phyloP scores from a whole-genome alignment of 2,113 vertebrate genomes.

The Pachyramphus minor region DNA sequence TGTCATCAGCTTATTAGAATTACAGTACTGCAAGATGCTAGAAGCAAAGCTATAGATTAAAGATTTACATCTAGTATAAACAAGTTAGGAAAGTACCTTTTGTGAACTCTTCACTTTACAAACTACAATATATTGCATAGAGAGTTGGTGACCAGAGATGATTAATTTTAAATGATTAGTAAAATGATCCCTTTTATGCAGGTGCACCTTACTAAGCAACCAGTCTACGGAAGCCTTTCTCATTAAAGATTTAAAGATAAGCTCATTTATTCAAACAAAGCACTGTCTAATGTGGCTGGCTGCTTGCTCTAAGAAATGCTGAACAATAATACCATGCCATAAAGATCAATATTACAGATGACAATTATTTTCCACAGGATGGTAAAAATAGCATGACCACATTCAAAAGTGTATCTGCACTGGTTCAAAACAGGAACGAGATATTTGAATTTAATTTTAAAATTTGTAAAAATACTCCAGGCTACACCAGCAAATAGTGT shows the following conservation, averaged over 20 bases:
- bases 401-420: neutral
- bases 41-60: slow-evolving; percentile 34
- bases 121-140: slow-evolving; percentile 38
- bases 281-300: slow-evolving; percentile 38
- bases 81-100: slow-evolving; percentile 28
- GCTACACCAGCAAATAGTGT: neutral
- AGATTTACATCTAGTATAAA: slow-evolving; percentile 9
- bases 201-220: slow-evolving; percentile 78
- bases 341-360: slow-evolving; percentile 24
- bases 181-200: slow-evolving; percentile 81
- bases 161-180: slow-evolving; percentile 89
- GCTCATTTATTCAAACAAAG: slow-evolving; percentile 64
- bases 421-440: neutral
- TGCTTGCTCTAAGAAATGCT: neutral
- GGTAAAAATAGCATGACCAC: neutral
- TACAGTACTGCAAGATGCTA: neutral
- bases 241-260: slow-evolving; percentile 85
- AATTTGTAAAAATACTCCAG: neutral
- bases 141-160: slow-evolving; percentile 59
- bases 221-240: slow-evolving; percentile 71
- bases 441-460: neutral
- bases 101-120: neutral
- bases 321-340: slow-evolving; percentile 28
- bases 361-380: slow-evolving; percentile 19
- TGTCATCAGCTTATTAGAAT: slow-evolving; percentile 20